Evolutionary conservation across 2,888 invertebrate species (phyloP), one percentile per base, ranked within the genome.

Genomic region (Melinaea menophilus): DNA sequence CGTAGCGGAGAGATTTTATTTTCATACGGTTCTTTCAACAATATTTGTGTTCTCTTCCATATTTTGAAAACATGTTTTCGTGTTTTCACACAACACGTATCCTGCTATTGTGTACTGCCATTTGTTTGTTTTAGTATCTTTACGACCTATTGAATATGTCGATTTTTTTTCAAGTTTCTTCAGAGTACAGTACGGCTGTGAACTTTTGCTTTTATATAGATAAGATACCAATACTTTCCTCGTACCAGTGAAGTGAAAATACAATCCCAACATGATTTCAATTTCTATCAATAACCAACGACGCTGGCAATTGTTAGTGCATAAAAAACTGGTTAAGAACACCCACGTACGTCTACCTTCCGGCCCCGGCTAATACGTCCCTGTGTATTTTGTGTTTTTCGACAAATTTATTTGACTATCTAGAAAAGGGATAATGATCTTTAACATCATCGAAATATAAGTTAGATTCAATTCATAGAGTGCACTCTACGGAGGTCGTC

Each of bases 361-460:
- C 81, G 84, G 79, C 78, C 78, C 79, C 85, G 85, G 86, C 84
- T 88, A 88, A 88, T 88, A 84, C 79, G 82, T 82, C 81, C 81
- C 82, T 86, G 86, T 88, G 86, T 85, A 81, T 85, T 86, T 84
- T 82, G 80, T 84, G 73, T 74, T 73, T 79, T 74, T 74, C 73
- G 79, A 70, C 81, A 82, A 79, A 71, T 76, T 78, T 70, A 71
- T 73, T 72, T 75, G 74, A 73, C 75, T 71, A 71, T 71, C 70
- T 71, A 68, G 69, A 68, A 70, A 77, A 73, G 75, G 79, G 71
- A 86, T 78, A 79, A 73, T 83, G 73, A 69, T 73, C 80, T 77
- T 73, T 88, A 85, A 77, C 67, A 65, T 58, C 56, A 71, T 66
- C 69, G 69, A 66, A 67, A 71, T 80, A 83, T 73, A 75, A 69